Base-by-base conservation (phyloP, 2,888 invertebrate species). In the Aelia acuminata region DNA sequence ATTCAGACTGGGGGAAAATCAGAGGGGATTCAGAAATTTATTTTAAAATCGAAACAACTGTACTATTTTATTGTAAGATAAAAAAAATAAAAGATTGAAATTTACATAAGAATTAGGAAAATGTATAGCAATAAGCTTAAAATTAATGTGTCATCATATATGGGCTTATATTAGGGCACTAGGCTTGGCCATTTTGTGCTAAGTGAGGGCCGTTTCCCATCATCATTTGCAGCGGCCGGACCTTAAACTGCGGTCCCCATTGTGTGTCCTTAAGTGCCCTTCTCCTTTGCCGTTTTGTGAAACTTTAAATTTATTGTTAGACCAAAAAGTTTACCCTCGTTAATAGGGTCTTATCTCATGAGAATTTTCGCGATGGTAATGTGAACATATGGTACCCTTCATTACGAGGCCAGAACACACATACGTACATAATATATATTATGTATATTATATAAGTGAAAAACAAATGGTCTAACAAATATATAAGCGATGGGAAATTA, bases 191-290 rank as follows among this genome's bases (percentile, higher is more conserved):
- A 63, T 63, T 63, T 63, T 63, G 63, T 18, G 63, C 63, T 63
- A 63, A 63, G 63, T 63, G 63, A 63, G 63, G 63, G 63, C 18
- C 63, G 63, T 63, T 63, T 63, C 63, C 63, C 63, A 63, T 63
- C 63, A 63, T 63, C 63, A 63, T 63, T 63, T 63, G 63, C 63
- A 63, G 31, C 63, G 63, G 63, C 31, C 57, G 63, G 63, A 63
- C 63, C 63, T 63, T 63, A 63, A 63, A 31, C 63, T 63, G 63
- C 63, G 63, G 63, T 31, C 31, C 31, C 63, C 63, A 63, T 63
- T 63, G 63, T 63, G 63, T 63, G 31, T 8, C 63, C 31, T 18
- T 63, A 63, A 63, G 63, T 63, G 63, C 8, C 31, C 63, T 63
- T 63, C 63, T 63, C 63, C 63, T 63, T 63, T 35, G 20, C 63